Conservation (phyloP, 2,888 invertebrate species). For the Carcina quercana region DNA sequence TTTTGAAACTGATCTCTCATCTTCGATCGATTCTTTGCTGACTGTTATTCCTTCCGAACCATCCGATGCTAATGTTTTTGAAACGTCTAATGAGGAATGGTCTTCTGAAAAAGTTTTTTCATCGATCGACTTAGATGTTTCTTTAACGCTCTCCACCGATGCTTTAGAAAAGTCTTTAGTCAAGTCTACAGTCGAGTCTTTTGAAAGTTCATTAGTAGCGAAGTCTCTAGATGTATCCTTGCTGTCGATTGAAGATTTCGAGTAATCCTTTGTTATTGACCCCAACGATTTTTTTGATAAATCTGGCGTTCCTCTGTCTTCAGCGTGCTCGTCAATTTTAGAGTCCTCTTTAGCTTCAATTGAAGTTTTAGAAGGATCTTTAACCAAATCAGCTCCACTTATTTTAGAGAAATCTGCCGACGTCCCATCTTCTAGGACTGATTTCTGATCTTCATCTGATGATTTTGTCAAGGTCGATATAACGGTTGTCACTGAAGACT, state of each 20-base stretch:
- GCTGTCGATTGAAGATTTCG: constrained; percentile 66
- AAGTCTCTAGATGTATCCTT: constrained; percentile 68
- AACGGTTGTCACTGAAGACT: constrained; percentile 64
- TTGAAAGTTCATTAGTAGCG: constrained; percentile 64
- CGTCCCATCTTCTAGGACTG: constrained; percentile 60
- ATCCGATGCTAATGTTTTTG: constrained; percentile 68
- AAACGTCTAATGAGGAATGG: constrained; percentile 63
- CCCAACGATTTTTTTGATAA: constrained; percentile 66
- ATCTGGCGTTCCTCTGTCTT: constrained; percentile 60
- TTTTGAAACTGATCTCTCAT: constrained; percentile 52
- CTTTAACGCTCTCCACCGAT: constrained; percentile 64
- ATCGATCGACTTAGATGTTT: constrained; percentile 61
- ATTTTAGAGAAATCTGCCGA: constrained; percentile 66
- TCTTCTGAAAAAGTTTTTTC: constrained; percentile 68
- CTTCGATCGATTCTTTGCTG: constrained; percentile 56
- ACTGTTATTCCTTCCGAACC: constrained; percentile 55
- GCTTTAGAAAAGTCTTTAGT: constrained; percentile 62
- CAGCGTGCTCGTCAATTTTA: constrained; percentile 45
- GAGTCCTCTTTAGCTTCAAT: constrained; percentile 57
- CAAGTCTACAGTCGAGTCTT: constrained; percentile 65
- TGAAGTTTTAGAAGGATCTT: constrained; percentile 61
- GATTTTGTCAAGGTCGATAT: constrained; percentile 63
- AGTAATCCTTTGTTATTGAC: constrained; percentile 64
- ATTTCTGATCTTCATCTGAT: constrained; percentile 63
- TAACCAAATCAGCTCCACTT: constrained; percentile 59